Percentiles rank a stretch among this genome's conserved stretches.
phyloP scores from a whole-genome alignment of 2,113 vertebrate genomes.

The Dendropsophus ebraccatus region DNA sequence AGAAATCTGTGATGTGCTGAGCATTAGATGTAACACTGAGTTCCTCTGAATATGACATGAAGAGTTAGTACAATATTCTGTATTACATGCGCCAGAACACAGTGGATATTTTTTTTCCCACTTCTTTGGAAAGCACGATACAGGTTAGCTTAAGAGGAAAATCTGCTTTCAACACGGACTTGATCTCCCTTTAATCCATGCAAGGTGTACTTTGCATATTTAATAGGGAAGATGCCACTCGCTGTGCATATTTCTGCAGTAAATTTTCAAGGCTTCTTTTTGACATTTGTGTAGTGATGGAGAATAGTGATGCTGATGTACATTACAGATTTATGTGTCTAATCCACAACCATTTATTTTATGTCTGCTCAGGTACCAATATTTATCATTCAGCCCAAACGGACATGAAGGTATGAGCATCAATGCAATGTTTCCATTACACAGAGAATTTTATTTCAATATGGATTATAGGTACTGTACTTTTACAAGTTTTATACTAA shows the following conservation, averaged over 20 bases:
- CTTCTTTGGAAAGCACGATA: slow-evolving; percentile 41
- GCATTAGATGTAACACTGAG: slow-evolving; percentile 14
- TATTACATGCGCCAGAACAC: slow-evolving; percentile 29
- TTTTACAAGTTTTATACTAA: neutral
- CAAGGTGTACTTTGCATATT: slow-evolving; percentile 53
- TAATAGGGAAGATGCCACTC: slow-evolving; percentile 32
- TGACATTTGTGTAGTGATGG: slow-evolving; percentile 15
- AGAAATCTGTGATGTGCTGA: neutral
- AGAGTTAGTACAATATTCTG: slow-evolving; percentile 51
- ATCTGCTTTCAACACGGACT: slow-evolving; percentile 46
- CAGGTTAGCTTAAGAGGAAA: slow-evolving; percentile 55
- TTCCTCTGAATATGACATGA: slow-evolving; percentile 54
- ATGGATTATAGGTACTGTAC: neutral
- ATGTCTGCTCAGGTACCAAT: neutral
- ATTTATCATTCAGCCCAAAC: neutral
- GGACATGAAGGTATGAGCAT: neutral
- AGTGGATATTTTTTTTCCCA: slow-evolving; percentile 52
- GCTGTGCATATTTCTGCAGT: slow-evolving; percentile 26
- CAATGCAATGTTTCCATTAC: neutral
- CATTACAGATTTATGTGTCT: slow-evolving; percentile 18
- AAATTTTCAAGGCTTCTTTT: slow-evolving; percentile 10
- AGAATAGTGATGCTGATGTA: neutral
- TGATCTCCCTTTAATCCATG: slow-evolving; percentile 58
- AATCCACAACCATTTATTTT: slow-evolving; percentile 25
- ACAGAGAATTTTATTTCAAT: neutral